Percentiles rank a stretch among this genome's conserved stretches.
Conservation (phyloP, 2,113 vertebrate species). For the Plecotus auritus region DNA sequence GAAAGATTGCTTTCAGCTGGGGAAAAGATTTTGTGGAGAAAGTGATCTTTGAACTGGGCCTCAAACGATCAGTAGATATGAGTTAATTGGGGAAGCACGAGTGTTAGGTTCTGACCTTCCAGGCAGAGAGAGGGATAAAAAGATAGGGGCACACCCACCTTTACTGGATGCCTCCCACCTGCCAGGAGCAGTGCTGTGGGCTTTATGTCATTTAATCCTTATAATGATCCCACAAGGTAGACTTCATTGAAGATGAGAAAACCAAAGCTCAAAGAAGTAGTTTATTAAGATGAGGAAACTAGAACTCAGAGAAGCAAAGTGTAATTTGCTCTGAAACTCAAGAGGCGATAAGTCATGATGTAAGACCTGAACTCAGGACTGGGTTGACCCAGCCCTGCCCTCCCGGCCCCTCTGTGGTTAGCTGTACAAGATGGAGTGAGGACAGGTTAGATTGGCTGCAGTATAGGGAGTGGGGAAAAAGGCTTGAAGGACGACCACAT, state of each 20-base stretch:
- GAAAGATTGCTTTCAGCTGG: not conserved
- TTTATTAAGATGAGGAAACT: not conserved
- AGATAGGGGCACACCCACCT: too few species aligned
- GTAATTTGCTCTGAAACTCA: not conserved
- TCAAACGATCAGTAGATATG: not conserved
- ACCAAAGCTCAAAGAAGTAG: not conserved
- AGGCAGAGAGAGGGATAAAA: not conserved
- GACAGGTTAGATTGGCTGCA: too few species aligned
- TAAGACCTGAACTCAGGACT: not conserved
- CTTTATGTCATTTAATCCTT: not conserved
- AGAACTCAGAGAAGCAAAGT: not conserved
- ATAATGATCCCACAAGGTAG: not conserved
- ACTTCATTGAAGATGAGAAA: not conserved
- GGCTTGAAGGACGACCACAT: not conserved
- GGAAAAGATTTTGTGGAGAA: not conserved
- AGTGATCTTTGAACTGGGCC: not conserved
- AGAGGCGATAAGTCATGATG: not conserved
- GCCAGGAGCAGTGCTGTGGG: not conserved
- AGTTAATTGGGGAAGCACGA: not conserved
- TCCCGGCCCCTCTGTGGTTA: not conserved
- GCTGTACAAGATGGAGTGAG: not conserved
- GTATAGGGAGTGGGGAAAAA: not conserved
- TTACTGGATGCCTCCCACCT: not conserved
- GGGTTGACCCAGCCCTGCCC: not conserved
- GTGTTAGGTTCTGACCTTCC: not conserved